Base-by-base conservation (phyloP, 2,797 vertebrate genomes). In the Poeciliopsis paucimaculata region DNA sequence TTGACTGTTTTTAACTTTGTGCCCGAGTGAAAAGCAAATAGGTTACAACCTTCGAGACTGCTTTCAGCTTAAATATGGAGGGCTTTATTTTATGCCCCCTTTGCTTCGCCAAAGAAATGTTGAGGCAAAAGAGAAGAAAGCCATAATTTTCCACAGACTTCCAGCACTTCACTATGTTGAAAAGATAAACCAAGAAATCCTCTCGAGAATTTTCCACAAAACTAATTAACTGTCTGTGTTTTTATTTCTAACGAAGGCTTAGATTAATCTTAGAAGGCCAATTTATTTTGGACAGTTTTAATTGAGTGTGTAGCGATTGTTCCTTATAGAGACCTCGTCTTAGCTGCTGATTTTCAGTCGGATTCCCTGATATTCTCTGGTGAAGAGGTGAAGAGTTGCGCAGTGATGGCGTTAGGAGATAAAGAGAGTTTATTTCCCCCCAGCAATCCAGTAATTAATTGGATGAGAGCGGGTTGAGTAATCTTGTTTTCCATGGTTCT, bases 381-480 rank as follows among this genome's bases (percentile, higher is more conserved):
- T 47, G 73, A 83, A 72, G 75, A 84, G 72, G 81, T 79, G 83
- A 85, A 77, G 80, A 81, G 77, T 72, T 73, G 51, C 53, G 15
- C 62, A 71, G 64, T 0, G 82, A 91, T 89, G 75, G 77, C 75
- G 77, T 23, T 12, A 7, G 31, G 49, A 80, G 92, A 92, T 90
- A 85, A 84, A 73, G 66, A 53, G 73, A 83, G 68, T 87, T 89
- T 90, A 39, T 41, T 41, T 68, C 36, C 64, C 64, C 9, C 64
- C 64, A 68, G 39, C 64, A 87, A 89, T 91, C 73, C 1, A 83
- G 82, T 92, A 91, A 93, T 95, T 94, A 94, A 94, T 91, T 92
- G 93, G 87, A 91, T 64, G 47, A 87, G 81, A 78, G 77, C 71
- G 82, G 78, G 53, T 78, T 82, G 80, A 90, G 88, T 92, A 92